These are phyloP conservation scores for Athrips mouffetella DNA, from an alignment of 2,888 invertebrate genomes.

Conservation along the genomic window DNA sequence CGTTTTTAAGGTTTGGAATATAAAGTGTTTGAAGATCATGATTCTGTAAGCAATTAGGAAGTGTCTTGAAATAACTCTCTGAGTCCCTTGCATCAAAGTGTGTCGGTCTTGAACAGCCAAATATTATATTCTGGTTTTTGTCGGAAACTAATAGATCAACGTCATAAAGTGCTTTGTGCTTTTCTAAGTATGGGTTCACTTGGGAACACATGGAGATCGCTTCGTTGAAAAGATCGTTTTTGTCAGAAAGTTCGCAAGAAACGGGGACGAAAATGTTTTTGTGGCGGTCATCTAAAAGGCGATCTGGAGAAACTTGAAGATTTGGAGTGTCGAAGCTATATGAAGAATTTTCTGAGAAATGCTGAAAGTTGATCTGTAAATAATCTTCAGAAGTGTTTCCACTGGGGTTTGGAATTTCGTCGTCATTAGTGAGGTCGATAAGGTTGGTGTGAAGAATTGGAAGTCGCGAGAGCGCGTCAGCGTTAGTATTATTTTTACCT, in stretches of 20 bases:
- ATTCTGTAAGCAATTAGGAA: constrained; percentile 30
- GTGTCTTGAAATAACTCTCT: constrained; percentile 36
- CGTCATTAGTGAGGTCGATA: constrained; percentile 15
- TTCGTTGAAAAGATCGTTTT: constrained; percentile 29
- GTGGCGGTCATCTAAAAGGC: constrained; percentile 28
- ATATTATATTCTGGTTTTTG: constrained; percentile 28
- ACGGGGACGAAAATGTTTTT: constrained; percentile 33
- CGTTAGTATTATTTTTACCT: constrained; percentile 18
- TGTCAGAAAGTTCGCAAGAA: constrained; percentile 26
- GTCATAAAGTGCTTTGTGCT: constrained; percentile 29
- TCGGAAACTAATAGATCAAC: constrained; percentile 28
- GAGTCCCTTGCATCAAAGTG: constrained; percentile 30
- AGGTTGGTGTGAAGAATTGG: constrained; percentile 23
- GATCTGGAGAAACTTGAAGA: constrained; percentile 25
- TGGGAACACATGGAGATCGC: constrained; percentile 30
- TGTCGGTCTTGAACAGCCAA: constrained; percentile 26
- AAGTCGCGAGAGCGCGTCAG: constrained; percentile 31
- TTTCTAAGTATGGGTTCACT: constrained; percentile 25
- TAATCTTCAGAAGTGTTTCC: constrained; percentile 18
- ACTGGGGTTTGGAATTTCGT: constrained; percentile 11
- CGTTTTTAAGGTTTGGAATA: constrained; percentile 29
- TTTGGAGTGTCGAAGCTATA: constrained; percentile 22
- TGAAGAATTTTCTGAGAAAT: constrained; percentile 10
- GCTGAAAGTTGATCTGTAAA: constrained; percentile 24
- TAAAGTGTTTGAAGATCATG: constrained; percentile 24